A percentile compares a stretch with the other conserved stretches of the same genome.
phyloP scores from a whole-genome alignment of 2,113 vertebrate species.

The Laterallus jamaicensis region DNA sequence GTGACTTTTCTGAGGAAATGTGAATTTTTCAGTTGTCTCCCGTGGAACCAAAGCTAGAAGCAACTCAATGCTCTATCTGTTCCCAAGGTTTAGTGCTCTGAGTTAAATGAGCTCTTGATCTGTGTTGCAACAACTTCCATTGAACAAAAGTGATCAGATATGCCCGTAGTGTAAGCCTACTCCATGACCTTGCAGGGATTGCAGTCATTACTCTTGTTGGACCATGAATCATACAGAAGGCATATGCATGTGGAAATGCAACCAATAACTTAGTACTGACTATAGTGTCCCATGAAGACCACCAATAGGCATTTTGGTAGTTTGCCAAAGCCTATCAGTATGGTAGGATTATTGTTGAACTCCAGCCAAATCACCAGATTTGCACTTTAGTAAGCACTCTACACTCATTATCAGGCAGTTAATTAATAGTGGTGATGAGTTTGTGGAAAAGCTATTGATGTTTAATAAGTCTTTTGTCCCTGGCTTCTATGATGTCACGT shows the following conservation, averaged over 20 bases:
- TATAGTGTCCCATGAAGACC: not conserved
- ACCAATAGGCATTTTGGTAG: not conserved
- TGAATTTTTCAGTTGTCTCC: not conserved
- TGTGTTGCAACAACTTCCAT: not conserved
- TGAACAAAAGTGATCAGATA: rapidly evolving
- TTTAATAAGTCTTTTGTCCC: not conserved
- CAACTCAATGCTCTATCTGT: not conserved
- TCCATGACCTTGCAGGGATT: not conserved
- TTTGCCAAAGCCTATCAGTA: not conserved
- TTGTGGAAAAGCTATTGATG: not conserved
- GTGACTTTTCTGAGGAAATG: not conserved
- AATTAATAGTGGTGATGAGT: not conserved
- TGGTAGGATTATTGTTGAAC: not conserved
- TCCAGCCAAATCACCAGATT: not conserved
- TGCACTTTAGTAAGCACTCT: not conserved
- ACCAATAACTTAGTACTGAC: not conserved
- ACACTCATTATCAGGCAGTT: not conserved
- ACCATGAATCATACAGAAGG: not conserved
- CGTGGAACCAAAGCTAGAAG: not conserved
- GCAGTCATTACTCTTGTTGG: not conserved
- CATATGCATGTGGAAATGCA: not conserved
- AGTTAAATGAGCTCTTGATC: not conserved
- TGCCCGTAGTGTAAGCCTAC: not conserved
- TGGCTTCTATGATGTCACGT: not conserved
- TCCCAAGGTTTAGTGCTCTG: not conserved